These are phyloP conservation scores for Salminus brasiliensis DNA, from an alignment of 2,113 vertebrate genomes.

Conservation along the genomic window DNA sequence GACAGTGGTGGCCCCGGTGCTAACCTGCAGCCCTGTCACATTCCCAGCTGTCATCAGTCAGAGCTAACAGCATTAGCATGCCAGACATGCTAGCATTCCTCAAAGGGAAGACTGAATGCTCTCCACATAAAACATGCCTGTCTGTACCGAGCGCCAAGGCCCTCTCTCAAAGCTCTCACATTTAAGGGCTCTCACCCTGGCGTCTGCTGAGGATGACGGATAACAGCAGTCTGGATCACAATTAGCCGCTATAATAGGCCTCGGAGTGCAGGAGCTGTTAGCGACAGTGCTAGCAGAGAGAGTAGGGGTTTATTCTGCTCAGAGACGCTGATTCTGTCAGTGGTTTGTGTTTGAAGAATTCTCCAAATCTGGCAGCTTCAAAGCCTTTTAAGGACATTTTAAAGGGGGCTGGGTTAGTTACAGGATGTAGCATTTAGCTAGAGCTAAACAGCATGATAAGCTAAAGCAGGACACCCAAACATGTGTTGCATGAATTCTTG, in stretches of 20 bases:
- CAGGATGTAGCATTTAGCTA: background rate
- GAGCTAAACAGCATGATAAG: background rate
- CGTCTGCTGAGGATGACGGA: slow-evolving; percentile 3
- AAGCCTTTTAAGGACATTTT: slow-evolving; percentile 1
- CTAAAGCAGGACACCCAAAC: background rate
- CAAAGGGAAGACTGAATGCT: slow-evolving; percentile 14
- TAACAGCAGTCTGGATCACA: slow-evolving; percentile 5
- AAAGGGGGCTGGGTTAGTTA: background rate
- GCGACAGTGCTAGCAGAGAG: slow-evolving; percentile 28
- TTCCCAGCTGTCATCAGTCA: slow-evolving; percentile 45
- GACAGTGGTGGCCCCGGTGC: slow-evolving; percentile 3
- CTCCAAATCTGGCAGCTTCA: background rate
- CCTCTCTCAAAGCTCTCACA: background rate
- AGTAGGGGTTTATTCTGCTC: slow-evolving; percentile 7
- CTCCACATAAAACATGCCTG: background rate
- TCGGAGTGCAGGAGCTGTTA: background rate
- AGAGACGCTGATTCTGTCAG: background rate
- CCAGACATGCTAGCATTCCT: slow-evolving; percentile 12
- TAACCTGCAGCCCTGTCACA: slow-evolving; percentile 22
- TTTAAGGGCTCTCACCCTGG: slow-evolving; percentile 29
- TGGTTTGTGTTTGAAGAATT: slow-evolving; percentile 6
- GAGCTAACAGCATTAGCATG: slow-evolving; percentile 20
- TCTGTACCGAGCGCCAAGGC: background rate
- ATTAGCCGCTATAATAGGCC: background rate
- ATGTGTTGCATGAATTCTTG: background rate